Evolutionary conservation across 2,888 invertebrate genomes (phyloP).

Genomic region (Lissocephala sabroskyi): DNA sequence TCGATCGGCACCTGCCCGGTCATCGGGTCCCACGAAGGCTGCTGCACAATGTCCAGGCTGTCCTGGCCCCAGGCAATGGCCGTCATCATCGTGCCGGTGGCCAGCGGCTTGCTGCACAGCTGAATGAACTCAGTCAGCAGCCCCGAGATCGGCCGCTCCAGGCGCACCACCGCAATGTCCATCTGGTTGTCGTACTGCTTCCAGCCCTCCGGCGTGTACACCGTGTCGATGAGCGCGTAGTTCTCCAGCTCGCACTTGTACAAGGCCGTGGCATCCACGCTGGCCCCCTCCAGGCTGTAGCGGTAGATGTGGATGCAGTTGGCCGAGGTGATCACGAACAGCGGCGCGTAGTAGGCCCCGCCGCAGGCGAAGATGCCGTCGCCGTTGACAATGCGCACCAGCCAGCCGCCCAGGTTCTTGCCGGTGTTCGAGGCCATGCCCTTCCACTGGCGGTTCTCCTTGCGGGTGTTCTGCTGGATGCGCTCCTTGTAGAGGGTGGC

Average conservation of each 20-base stretch:
- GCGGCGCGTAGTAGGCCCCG: not conserved
- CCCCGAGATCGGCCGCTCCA: slow-evolving; percentile 24
- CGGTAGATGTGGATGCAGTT: slow-evolving; percentile 1
- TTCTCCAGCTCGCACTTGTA: not conserved
- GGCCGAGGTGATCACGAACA: slow-evolving; percentile 1
- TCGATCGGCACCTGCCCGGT: not conserved
- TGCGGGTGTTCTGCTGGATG: not conserved
- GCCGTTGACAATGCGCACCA: slow-evolving; percentile 3
- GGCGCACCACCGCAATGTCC: slow-evolving; percentile 29
- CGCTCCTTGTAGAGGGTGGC: not conserved
- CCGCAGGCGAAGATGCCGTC: slow-evolving; percentile 1
- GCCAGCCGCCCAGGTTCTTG: not conserved
- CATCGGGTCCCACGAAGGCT: not conserved
- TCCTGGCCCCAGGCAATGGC: slow-evolving; percentile 27
- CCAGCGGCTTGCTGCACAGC: not conserved
- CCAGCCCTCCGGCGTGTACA: slow-evolving; percentile 21
- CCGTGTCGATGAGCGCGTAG: slow-evolving; percentile 10
- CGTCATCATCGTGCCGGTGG: rapidly evolving
- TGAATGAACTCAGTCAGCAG: slow-evolving; percentile 28
- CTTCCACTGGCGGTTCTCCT: not conserved
- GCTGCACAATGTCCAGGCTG: slow-evolving; percentile 5
- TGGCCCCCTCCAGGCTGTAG: not conserved
- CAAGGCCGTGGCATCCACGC: slow-evolving; percentile 12
- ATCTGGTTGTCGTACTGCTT: not conserved
- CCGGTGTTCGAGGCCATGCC: not conserved